These are phyloP conservation scores for Mormyrus proboscirostris DNA, from an alignment of 2,797 vertebrate species.

Conservation along the genomic window DNA sequence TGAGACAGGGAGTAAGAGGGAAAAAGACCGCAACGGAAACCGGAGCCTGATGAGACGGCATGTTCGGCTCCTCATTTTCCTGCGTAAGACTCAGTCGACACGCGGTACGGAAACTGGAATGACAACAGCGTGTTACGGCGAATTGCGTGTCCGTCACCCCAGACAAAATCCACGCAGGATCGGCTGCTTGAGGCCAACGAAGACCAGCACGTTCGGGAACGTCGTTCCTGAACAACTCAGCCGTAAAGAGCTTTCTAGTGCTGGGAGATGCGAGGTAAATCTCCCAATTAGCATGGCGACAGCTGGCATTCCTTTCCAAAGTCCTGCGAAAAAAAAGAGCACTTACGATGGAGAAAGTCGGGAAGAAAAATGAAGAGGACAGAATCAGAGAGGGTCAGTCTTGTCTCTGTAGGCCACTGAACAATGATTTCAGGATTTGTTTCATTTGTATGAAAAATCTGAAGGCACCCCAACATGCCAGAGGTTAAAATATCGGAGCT, in stretches of 20 bases:
- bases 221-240: slow-evolving; percentile 29
- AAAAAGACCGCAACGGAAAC: not conserved
- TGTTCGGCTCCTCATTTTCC: not conserved
- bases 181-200: not conserved
- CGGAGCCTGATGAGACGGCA: not conserved
- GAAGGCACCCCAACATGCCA: slow-evolving; percentile 47
- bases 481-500: slow-evolving; percentile 31
- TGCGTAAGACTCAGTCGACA: not conserved
- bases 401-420: slow-evolving; percentile 42
- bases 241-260: slow-evolving; percentile 19
- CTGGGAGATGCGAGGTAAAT: not conserved
- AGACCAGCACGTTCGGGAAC: slow-evolving; percentile 5
- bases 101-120: not conserved
- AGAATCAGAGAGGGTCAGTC: slow-evolving; percentile 48
- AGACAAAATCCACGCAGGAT: slow-evolving; percentile 10
- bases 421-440: slow-evolving; percentile 25
- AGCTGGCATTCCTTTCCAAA: slow-evolving; percentile 10
- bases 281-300: slow-evolving; percentile 4
- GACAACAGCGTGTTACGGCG: not conserved
- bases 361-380: slow-evolving; percentile 33
- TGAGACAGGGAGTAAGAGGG: slow-evolving; percentile 40
- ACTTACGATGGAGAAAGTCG: slow-evolving; percentile 47
- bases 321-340: slow-evolving; percentile 57
- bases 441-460: slow-evolving; percentile 35
- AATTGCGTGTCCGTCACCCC: not conserved